Evolutionary conservation across 35 echinoderm and acorn worm genomes (phyloP), one percentile per base, ranked within the genome.

Genomic region (Ptychodera flava): DNA sequence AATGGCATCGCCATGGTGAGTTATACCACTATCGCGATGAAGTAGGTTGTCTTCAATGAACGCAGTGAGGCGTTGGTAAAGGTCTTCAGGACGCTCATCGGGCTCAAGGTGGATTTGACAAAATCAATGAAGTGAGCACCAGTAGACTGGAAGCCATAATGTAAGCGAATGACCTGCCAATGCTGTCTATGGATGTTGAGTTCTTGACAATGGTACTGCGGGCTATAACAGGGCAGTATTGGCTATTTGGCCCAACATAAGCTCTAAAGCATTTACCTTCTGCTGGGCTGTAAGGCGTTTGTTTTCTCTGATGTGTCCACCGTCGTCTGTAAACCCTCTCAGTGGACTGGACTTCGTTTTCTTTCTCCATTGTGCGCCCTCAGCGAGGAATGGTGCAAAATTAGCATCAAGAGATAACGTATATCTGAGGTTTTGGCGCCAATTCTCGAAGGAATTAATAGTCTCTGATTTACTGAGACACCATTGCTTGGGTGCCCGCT

Each of bases 361-460:
- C 1, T 34, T 34, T 14, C 82, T 28, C 82, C 82, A 83, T 83
- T 36, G 33, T 36, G 34, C 37, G 28, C 35, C 33, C 1, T 36
- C 82, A 0, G 31, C 37, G 16, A 83, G 35, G 35, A 37, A 83
- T 35, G 1, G 33, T 28, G 82, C 82, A 83, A 83, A 83, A 83
- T 83, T 83, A 27, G 1, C 34, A 36, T 83, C 82, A 28, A 83
- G 37, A 14, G 82, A 83, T 1, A 83, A 31, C 27, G 34, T 83
- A n/a, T 83, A 83, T 33, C 31, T 33, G 10, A 37, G 16, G 82
- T 83, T 83, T 36, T 37, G 82, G 2, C 35, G 33, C 82, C 82
- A 83, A 30, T 16, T 91, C 53, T 91, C 84, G 35, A 91, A 91
- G 2, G 89, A 86, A 37, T 85, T 86, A 0, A 91, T n/a, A 85